A percentile compares a stretch with the other conserved stretches of the same genome.
These are phyloP conservation scores for Polydrusus cervinus DNA, from an alignment of 2,888 invertebrate genomes.

Conservation along the genomic window DNA sequence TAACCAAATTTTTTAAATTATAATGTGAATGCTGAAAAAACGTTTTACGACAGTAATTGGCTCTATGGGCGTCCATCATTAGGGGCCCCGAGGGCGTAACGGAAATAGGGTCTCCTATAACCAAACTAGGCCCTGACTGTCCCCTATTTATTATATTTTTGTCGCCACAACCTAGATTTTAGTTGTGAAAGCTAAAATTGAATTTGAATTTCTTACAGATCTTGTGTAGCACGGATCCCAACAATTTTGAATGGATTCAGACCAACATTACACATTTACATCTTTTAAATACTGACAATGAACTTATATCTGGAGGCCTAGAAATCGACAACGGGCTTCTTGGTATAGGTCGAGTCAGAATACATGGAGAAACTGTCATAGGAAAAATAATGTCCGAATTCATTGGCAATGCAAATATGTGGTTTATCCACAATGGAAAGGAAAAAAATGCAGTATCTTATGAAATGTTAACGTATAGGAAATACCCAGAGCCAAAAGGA, in stretches of 20 bases:
- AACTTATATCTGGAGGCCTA: constrained; percentile 2
- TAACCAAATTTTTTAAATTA: no score
- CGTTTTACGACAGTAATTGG: no score
- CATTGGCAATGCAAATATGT: constrained; percentile 20
- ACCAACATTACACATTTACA: constrained; percentile 20
- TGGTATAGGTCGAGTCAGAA: constrained; percentile 6
- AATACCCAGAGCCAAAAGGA: not conserved
- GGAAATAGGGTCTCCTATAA: no score
- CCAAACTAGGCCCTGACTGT: no score
- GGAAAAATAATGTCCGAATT: constrained; percentile 32
- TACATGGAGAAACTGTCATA: constrained; percentile 7
- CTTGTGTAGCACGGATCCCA: constrained; percentile 4
- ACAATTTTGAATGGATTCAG: constrained; percentile 16
- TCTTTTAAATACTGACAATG: not conserved
- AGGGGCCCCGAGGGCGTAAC: no score
- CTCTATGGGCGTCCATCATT: no score
- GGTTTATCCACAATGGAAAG: constrained; percentile 14
- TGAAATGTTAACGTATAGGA: constrained; percentile 22
- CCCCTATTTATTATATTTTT: no score
- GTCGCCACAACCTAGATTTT: no score
- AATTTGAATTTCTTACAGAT: constrained; percentile 16
- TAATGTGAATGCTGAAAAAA: no score
- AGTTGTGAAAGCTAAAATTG: no score
- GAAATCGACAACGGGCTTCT: not conserved
- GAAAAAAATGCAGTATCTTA: constrained; percentile 1